Percentiles rank a stretch among this genome's conserved stretches.
phyloP scores from a whole-genome alignment of 1,140 invertebrate species.

The Eumeta japonica region DNA sequence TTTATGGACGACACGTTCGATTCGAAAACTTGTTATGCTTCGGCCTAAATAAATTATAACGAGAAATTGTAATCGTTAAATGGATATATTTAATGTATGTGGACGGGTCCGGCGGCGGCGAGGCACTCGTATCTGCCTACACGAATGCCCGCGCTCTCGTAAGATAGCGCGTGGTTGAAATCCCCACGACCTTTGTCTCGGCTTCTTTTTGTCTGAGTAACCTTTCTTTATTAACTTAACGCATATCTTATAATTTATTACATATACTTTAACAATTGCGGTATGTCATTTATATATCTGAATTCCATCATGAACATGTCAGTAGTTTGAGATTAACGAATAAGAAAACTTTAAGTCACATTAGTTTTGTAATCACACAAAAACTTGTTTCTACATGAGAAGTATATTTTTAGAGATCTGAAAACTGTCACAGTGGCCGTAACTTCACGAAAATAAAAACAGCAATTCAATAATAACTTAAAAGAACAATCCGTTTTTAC shows the following conservation, averaged over 20 bases:
- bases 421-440: too few relatives aligned
- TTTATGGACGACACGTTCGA: conserved; percentile 58
- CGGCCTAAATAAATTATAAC: conserved; percentile 57
- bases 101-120: conserved; percentile 17
- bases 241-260: conserved; percentile 2
- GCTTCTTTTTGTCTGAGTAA: conserved; percentile 3
- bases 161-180: conserved; percentile 38
- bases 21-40: conserved; percentile 57
- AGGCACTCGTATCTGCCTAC: conserved; percentile 38
- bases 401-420: too few relatives aligned
- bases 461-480: too few relatives aligned
- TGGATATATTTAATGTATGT: conserved; percentile 53
- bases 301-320: too few relatives aligned
- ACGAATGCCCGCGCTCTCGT: conserved; percentile 38
- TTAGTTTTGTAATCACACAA: too few relatives aligned
- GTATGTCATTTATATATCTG: too few relatives aligned
- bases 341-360: too few relatives aligned
- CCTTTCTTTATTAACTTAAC: conserved; percentile 1
- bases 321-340: too few relatives aligned
- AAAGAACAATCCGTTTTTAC: too few relatives aligned
- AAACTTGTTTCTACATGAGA: too few relatives aligned
- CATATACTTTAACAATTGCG: background rate
- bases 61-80: conserved; percentile 58
- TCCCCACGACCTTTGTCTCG: conserved; percentile 31
- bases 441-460: too few relatives aligned